Conservation (phyloP, 1,140 invertebrate genomes). For the Penaeus indicus region DNA sequence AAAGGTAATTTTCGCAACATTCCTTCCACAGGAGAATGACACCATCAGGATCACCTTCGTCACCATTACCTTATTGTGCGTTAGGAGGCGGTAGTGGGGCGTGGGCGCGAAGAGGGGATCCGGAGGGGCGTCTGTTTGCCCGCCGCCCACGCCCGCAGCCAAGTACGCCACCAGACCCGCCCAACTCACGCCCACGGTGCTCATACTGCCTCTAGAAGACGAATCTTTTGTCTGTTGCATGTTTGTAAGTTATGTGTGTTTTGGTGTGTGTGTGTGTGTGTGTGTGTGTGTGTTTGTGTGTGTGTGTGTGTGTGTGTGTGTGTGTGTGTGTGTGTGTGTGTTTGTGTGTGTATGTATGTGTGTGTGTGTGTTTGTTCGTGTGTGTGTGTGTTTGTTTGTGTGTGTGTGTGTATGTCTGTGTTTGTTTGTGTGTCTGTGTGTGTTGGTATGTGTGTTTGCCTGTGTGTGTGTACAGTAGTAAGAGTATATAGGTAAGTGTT, state of each 20-base stretch:
- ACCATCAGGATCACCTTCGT: too few species aligned
- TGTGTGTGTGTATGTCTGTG: background rate
- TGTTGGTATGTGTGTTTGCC: background rate
- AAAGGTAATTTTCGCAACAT: background rate
- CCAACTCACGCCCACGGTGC: constrained; percentile 41
- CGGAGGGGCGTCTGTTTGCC: background rate
- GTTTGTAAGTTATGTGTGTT: background rate
- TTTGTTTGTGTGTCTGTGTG: background rate
- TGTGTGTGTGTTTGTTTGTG: too few species aligned
- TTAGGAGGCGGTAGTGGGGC: constrained; percentile 34
- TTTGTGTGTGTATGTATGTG: background rate
- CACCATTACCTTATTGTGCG: constrained; percentile 35
- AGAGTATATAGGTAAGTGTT: too few species aligned
- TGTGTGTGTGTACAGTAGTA: background rate
- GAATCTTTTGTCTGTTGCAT: background rate
- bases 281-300: background rate
- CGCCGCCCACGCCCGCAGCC: constrained; percentile 3
- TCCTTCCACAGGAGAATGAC: background rate
- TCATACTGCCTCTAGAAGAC: constrained; percentile 8
- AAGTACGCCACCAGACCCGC: constrained; percentile 38
- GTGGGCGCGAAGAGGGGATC: constrained; percentile 19
- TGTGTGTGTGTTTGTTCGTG: constrained; percentile 10
- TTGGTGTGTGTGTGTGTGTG: background rate
- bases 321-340: background rate
- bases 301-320: background rate